A percentile compares a stretch with the other conserved stretches of the same genome.
phyloP scores from a whole-genome alignment of 1,140 invertebrate genomes.

The Chrysoperla carnea region DNA sequence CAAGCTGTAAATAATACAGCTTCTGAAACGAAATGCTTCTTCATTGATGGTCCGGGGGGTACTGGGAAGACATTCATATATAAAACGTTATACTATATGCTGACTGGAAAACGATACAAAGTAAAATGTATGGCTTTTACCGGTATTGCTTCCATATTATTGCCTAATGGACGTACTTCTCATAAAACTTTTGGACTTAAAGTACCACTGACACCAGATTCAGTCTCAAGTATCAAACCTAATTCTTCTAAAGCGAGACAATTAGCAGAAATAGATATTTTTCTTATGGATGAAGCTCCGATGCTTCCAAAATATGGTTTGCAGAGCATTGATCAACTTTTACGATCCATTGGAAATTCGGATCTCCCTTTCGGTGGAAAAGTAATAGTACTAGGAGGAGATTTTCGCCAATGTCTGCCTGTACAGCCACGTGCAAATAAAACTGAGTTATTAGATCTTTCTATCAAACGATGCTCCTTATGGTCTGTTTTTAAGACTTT shows the following conservation, averaged over 20 bases:
- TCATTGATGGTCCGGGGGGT: constrained; percentile 11
- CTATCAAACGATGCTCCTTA: no score
- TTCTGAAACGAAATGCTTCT: constrained; percentile 2
- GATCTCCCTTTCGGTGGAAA: constrained; percentile 14
- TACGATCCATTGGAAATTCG: constrained; percentile 8
- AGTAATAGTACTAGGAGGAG: constrained; percentile 11
- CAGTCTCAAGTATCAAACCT: constrained; percentile 4
- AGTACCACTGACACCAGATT: constrained; percentile 6
- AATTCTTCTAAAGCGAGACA: constrained; percentile 2
- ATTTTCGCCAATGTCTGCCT: constrained; percentile 12
- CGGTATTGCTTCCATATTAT: constrained; percentile 15
- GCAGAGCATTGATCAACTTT: constrained; percentile 8
- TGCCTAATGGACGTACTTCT: constrained; percentile 11
- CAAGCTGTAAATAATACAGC: no score
- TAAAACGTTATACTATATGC: constrained; percentile 7
- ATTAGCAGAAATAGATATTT: constrained; percentile 8
- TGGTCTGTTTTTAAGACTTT: no score
- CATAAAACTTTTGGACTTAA: constrained; percentile 15
- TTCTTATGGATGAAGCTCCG: constrained; percentile 17
- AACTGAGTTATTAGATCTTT: constrained; percentile 1
- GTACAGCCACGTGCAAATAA: constrained; percentile 5
- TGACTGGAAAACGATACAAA: background rate
- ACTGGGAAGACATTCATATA: constrained; percentile 14
- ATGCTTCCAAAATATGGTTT: constrained; percentile 12
- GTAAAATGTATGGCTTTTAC: constrained; percentile 12